Evolutionary conservation across 2,797 vertebrate genomes (phyloP).

Genomic region (Muscicapa comitata): DNA sequence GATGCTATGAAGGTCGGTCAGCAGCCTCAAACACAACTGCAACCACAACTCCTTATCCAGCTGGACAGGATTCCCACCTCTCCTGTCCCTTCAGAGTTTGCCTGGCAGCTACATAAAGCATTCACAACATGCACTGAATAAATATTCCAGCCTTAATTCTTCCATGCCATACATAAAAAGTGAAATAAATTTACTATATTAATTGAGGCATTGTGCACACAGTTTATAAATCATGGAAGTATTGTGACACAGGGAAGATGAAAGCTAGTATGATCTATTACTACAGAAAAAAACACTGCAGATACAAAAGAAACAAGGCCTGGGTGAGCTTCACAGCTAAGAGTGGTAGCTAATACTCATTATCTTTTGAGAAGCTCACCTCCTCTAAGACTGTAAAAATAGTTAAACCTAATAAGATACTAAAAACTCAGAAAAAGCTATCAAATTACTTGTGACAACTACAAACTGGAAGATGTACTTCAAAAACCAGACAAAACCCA

Average conservation of each 20-base stretch:
- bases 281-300: background rate
- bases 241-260: background rate
- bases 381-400: background rate
- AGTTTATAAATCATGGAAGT: background rate
- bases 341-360: background rate
- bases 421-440: background rate
- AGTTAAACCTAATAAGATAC: background rate
- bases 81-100: background rate
- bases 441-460: background rate
- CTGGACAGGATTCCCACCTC: background rate
- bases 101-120: background rate
- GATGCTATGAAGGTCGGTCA: background rate
- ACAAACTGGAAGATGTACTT: background rate
- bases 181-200: background rate
- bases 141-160: background rate
- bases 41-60: background rate
- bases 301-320: background rate
- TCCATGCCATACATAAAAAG: background rate
- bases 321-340: background rate
- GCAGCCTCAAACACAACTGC: background rate
- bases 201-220: background rate
- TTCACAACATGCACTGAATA: background rate
- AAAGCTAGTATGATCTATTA: background rate
- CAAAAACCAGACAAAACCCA: background rate
- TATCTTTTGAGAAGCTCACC: background rate